phyloP scores from a whole-genome alignment of 1,140 invertebrate genomes.

The Formica selysi region DNA sequence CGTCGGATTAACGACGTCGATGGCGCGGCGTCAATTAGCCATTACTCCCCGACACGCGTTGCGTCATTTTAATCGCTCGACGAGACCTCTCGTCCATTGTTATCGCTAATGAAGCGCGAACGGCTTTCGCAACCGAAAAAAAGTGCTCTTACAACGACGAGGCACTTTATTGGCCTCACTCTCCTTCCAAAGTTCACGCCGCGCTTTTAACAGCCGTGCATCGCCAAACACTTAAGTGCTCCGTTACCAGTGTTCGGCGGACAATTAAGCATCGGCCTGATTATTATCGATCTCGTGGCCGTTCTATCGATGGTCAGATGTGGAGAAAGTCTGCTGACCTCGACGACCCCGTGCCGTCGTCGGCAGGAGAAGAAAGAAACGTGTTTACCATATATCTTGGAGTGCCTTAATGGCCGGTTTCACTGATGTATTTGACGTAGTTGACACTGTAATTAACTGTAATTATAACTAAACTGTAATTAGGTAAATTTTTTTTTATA shows the following conservation, averaged over 20 bases:
- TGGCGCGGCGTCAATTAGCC: conserved; percentile 48
- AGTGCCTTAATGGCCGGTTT: conserved; percentile 24
- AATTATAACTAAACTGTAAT: conserved; percentile 15
- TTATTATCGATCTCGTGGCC: conserved; percentile 71
- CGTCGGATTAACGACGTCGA: conserved; percentile 42
- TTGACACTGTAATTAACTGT: not conserved
- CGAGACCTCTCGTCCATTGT: conserved; percentile 56
- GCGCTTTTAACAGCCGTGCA: conserved; percentile 53
- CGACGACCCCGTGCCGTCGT: conserved; percentile 8
- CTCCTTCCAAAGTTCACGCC: conserved; percentile 42
- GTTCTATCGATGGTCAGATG: conserved; percentile 43
- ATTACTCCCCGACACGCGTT: conserved; percentile 17
- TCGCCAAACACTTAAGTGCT: conserved; percentile 51
- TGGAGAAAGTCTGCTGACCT: conserved; percentile 74
- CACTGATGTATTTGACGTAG: not conserved
- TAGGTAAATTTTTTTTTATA: conserved; percentile 20
- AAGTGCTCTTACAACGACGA: conserved; percentile 54
- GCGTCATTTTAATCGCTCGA: conserved; percentile 36
- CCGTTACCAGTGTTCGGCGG: conserved; percentile 43
- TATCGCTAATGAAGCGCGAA: conserved; percentile 61
- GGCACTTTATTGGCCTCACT: conserved; percentile 26
- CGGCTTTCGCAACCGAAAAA: conserved; percentile 55
- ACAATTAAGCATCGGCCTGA: conserved; percentile 69
- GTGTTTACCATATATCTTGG: conserved; percentile 1
- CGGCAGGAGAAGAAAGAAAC: conserved; percentile 27